Base-by-base conservation (phyloP, 2,113 vertebrate genomes). In the Python bivittatus region DNA sequence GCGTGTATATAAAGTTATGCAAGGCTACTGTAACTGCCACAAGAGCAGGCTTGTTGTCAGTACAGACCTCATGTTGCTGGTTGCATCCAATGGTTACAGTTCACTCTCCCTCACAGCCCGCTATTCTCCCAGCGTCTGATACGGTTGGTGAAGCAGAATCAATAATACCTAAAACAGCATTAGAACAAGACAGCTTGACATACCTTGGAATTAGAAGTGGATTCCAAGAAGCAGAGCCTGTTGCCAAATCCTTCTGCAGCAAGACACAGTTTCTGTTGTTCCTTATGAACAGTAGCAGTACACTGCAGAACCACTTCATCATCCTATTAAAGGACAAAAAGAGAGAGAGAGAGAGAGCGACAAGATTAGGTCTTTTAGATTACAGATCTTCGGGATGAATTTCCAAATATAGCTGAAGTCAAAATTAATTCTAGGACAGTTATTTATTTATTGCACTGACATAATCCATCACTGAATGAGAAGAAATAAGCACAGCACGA, bases 151-250 rank as follows among this genome's bases (percentile, higher is more conserved):
- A 79, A 22, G 33, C 72, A 79, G 72, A 79, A 79, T 42, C 58
- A 23, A 13, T 29, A 11, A 85, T 29, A 79, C 57, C 90, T 92
- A 86, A 90, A 92, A 92, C 17, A 88, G 42, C 60, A 42, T 54
- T 52, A 84, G 15, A 90, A 92, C 13, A 85, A 68, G 79, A 86
- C 58, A 90, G 4, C 42, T 83, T 44, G 42, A 0, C 11, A 88
- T 96, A 99, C 99, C 99, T 99, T 99, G 84, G 99, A 99, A 97
- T 99, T 99, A 29, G 99, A 99, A 48, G 99, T 99, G 79, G 99
- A 99, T 96, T 99, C 99, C 90, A 99, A 97, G 97, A 99, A 99
- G 96, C 99, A 99, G 91, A 99, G 99, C 94, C 99, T 97, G 98
- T 99, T 99, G 95, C 99, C 99, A 88, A 99, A 99, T 91, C 99